Percentiles rank a stretch among this genome's conserved stretches.
These are phyloP conservation scores for Drepanosiphum platanoidis DNA, from an alignment of 2,888 invertebrate genomes.

Conservation along the genomic window DNA sequence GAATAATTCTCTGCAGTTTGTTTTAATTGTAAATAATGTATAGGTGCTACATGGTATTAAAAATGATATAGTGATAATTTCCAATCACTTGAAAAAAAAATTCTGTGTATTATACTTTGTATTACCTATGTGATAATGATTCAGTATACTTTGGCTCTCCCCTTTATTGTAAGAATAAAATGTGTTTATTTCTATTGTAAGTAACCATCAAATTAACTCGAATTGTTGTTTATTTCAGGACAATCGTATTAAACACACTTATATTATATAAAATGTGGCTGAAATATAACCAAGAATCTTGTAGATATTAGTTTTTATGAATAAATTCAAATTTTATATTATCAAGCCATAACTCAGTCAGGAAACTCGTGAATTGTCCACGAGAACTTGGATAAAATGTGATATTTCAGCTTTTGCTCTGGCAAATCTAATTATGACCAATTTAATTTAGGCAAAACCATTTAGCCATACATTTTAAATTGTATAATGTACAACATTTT, in stretches of 20 bases:
- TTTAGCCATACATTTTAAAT: too few species aligned
- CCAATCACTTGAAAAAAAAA: constrained; percentile 1
- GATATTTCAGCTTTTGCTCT: too few species aligned
- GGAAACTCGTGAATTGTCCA: too few species aligned
- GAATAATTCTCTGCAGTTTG: neutral
- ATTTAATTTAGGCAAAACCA: too few species aligned
- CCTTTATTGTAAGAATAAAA: neutral
- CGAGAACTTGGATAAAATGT: too few species aligned
- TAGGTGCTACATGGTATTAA: constrained; percentile 48
- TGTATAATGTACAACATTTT: too few species aligned
- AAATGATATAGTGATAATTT: constrained; percentile 9
- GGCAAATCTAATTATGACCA: too few species aligned
- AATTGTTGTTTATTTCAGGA: constrained; percentile 50
- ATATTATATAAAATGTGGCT: neutral
- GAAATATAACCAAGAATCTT: neutral
- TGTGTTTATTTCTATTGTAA: constrained; percentile 1
- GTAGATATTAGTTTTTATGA: neutral
- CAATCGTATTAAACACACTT: constrained; percentile 34
- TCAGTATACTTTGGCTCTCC: neutral
- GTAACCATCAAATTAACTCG: constrained; percentile 18
- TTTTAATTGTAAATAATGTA: constrained; percentile 20
- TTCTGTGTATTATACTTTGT: neutral
- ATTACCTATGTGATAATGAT: constrained; percentile 37
- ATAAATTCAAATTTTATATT: neutral
- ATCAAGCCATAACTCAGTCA: too few species aligned